Conservation (phyloP, 30 jellyfish, hydroid and myxozoan genomes). For the Mastigias papua region DNA sequence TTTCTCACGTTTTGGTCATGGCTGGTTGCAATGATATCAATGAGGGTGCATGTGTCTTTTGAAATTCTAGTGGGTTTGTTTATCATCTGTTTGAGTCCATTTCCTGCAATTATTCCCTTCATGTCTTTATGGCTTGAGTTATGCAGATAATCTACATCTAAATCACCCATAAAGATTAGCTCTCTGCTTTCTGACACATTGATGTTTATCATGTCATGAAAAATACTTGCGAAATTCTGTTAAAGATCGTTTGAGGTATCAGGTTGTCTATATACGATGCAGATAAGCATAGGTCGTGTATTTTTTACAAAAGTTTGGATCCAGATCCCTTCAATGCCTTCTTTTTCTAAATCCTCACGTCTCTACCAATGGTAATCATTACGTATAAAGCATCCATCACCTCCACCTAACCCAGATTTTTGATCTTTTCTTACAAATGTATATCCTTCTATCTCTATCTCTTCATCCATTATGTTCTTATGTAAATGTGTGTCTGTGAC, state of each 20-base stretch:
- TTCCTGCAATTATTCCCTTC: conserved; percentile 36
- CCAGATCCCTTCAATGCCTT: conserved; percentile 11
- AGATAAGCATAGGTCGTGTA: conserved; percentile 41
- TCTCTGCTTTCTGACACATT: conserved; percentile 63
- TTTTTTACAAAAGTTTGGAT: conserved; percentile 34
- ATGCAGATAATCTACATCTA: conserved; percentile 17
- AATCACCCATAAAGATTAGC: conserved; percentile 46
- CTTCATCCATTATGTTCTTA: conserved; percentile 12
- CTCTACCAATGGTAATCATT: background rate
- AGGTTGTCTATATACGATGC: conserved; percentile 56
- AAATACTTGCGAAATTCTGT: conserved; percentile 23
- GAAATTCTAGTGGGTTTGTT: conserved; percentile 28
- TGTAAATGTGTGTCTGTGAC: background rate
- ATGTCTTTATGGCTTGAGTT: conserved; percentile 23
- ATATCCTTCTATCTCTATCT: conserved; percentile 17
- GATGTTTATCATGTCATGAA: conserved; percentile 43
- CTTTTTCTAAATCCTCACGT: conserved; percentile 4
- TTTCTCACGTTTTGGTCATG: conserved; percentile 27
- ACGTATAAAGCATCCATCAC: conserved; percentile 16
- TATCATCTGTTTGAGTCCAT: conserved; percentile 34
- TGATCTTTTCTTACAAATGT: conserved; percentile 25
- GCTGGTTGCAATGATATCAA: conserved; percentile 18
- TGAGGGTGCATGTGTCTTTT: conserved; percentile 38
- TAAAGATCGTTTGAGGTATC: conserved; percentile 65
- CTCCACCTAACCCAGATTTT: conserved; percentile 12